Percentiles rank a stretch among this genome's conserved stretches.
These are phyloP conservation scores for Parascotia fuliginaria DNA, from an alignment of 2,888 invertebrate genomes.

Conservation along the genomic window DNA sequence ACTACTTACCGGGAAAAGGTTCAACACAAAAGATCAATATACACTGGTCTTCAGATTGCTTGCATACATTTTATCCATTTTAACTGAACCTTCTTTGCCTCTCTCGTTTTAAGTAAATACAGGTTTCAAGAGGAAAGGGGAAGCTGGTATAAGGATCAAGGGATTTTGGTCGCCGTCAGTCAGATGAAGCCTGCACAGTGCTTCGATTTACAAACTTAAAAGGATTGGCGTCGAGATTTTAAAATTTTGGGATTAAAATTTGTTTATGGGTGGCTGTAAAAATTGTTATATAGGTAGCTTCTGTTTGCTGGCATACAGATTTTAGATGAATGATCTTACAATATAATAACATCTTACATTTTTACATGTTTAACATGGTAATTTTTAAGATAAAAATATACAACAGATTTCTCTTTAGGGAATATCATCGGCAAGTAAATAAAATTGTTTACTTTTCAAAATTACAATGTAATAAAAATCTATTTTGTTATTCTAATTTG, in stretches of 20 bases:
- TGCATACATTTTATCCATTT: constrained; percentile 60
- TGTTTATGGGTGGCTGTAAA: constrained; percentile 22
- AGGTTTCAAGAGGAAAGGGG: constrained; percentile 41
- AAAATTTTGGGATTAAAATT: constrained; percentile 48
- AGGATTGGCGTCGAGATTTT: constrained; percentile 67
- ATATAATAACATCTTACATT: neutral
- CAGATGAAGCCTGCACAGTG: constrained; percentile 68
- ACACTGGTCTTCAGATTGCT: constrained; percentile 51
- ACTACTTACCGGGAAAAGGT: constrained; percentile 32
- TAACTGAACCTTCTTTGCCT: constrained; percentile 45
- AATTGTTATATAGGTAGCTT: constrained; percentile 1
- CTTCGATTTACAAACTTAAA: constrained; percentile 70
- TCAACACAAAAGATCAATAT: constrained; percentile 45
- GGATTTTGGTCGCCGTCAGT: constrained; percentile 54
- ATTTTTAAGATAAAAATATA: neutral
- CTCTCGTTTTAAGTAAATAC: constrained; percentile 38
- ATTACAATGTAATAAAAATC: constrained; percentile 31
- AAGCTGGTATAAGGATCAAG: constrained; percentile 37
- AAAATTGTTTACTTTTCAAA: neutral
- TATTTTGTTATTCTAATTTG: constrained; percentile 26
- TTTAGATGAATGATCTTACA: neutral
- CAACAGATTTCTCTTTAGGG: neutral
- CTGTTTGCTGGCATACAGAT: neutral
- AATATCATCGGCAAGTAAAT: neutral
- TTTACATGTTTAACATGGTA: neutral